Evolutionary conservation across 1,140 invertebrate species (phyloP), one percentile per base, ranked within the genome.

Genomic region (Papilio polytes): DNA sequence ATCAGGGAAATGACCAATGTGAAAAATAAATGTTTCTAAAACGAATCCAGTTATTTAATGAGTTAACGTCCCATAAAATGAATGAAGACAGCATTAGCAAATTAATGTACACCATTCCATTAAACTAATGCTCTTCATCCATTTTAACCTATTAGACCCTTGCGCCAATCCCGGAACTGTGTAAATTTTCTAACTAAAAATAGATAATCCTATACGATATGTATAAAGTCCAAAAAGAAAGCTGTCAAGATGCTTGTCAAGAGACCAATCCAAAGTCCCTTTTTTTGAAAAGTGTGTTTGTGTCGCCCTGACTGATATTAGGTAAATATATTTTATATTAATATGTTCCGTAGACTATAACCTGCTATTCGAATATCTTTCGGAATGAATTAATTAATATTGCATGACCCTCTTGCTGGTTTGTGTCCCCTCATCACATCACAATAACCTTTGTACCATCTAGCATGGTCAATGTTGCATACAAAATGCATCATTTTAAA

Each of bases 241-340:
- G 92, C 90, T 94, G 93, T 94, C 93, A 94, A 94, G 93, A 94
- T 94, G 93, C 92, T 92, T 87, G 85, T 90, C 91, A 92, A 92
- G 91, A 91, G 82, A 87, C 79, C 83, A 83, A 81, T 89, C 86
- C 85, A 88, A 89, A 86, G 89, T 83, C 83, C 88, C 87, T 86
- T 86, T 89, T 88, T 87, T 89, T 91, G 89, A 89, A 86, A 89
- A 91, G 89, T 93, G 92, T 91, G 90, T 94, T 90, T 94, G 91
- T 94, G 91, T 91, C 90, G 88, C 91, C 92, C 91, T 94, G 89
- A 94, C 88, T 86, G 88, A 90, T 85, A 87, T 90, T 92, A 90
- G 93, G 93, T 94, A 94, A 94, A 92, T 94, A 94, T 94, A 88
- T 89, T 92, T 94, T 91, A 88, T 90, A 89, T 91, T 91, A 91